Conservation (phyloP, 2,888 invertebrate species). For the Tenodera sinensis region DNA sequence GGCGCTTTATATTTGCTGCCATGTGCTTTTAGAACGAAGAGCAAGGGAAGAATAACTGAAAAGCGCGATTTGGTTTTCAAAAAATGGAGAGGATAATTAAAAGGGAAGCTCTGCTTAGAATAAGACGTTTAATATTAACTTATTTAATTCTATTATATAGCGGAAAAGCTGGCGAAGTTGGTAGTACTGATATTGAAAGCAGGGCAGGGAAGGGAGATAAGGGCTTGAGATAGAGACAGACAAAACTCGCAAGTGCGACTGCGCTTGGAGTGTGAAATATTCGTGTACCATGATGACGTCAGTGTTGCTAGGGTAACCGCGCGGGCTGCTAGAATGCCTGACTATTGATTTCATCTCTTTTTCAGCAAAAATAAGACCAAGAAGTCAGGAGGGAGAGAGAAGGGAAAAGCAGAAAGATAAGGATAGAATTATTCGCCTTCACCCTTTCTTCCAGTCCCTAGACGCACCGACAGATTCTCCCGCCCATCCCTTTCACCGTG, state of each 20-base stretch:
- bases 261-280: background rate
- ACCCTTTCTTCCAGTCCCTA: background rate
- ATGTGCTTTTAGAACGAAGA: no score
- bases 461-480: background rate
- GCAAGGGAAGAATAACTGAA: no score
- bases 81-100: no score
- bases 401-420: background rate
- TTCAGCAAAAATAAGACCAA: background rate
- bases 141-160: background rate
- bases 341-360: conserved; percentile 3
- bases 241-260: background rate
- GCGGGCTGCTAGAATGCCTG: background rate
- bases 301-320: conserved; percentile 6
- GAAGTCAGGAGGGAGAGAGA: background rate
- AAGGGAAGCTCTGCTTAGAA: no score
- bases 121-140: no score
- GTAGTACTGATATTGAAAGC: background rate
- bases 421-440: background rate
- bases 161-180: background rate
- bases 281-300: conserved; percentile 2
- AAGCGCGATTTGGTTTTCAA: no score
- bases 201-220: background rate
- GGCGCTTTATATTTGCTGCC: no score
- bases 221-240: background rate
- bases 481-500: background rate